phyloP scores from a whole-genome alignment of 2,113 vertebrate species.

The Nannobrachium achirus region DNA sequence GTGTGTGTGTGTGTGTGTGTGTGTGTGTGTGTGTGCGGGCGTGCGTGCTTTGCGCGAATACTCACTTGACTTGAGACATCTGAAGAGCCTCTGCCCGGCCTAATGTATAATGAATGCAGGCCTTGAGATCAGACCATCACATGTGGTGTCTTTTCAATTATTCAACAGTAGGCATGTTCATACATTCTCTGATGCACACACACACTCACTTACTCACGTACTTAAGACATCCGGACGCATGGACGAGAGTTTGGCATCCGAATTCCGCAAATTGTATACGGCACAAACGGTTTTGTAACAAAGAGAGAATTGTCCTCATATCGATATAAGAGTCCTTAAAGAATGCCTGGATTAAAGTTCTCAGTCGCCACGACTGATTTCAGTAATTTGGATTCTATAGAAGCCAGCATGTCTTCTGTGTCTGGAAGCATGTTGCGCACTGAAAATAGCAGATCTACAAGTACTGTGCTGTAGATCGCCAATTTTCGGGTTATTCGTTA shows the following conservation, averaged over 20 bases:
- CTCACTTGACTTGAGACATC: conserved; percentile 10
- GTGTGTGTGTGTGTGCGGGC: conserved; percentile 12
- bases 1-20: neutral
- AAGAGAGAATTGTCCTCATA: neutral
- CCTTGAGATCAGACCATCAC: conserved; percentile 60
- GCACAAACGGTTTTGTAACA: too few species aligned
- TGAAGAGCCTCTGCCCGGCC: conserved; percentile 30
- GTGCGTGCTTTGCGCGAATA: conserved; percentile 15
- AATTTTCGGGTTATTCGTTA: too few species aligned
- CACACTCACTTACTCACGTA: neutral
- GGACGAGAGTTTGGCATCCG: neutral
- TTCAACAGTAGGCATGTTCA: conserved; percentile 45
- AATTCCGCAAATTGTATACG: too few species aligned
- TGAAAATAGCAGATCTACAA: neutral
- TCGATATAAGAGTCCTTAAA: neutral
- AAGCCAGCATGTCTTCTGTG: too few species aligned
- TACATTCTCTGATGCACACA: conserved; percentile 1
- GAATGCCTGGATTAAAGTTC: too few species aligned
- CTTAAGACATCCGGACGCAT: too few species aligned
- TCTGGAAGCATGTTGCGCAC: too few species aligned
- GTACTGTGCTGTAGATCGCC: neutral
- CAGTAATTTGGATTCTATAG: too few species aligned
- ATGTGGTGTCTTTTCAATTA: conserved; percentile 59
- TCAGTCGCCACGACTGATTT: too few species aligned
- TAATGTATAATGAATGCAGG: conserved; percentile 67